Evolutionary conservation across 2,797 vertebrate species (phyloP).

Genomic region (Cephalopachus bancanus): DNA sequence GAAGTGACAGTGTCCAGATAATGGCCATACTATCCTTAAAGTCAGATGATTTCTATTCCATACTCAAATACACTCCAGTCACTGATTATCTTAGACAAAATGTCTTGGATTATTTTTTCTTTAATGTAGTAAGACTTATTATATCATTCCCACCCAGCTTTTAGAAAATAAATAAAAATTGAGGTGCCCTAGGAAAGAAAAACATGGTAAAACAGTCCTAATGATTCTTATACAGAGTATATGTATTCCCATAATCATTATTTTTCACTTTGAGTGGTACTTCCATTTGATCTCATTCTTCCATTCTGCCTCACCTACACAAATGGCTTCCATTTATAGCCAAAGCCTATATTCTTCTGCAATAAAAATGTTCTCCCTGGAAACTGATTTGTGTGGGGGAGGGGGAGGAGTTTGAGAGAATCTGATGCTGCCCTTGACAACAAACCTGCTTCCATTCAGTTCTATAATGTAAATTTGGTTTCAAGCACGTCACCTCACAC

Average conservation of each 20-base stretch:
- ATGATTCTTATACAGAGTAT: background rate
- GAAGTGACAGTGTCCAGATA: background rate
- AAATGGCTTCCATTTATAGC: background rate
- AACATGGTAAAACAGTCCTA: background rate
- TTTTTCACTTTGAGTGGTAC: background rate
- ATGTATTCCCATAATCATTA: background rate
- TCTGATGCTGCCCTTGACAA: background rate
- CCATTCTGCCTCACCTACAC: background rate
- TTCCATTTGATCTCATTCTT: background rate
- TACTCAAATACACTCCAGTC: background rate
- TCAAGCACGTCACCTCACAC: constrained; percentile 22
- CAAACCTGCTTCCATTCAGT: constrained; percentile 45
- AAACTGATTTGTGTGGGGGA: background rate
- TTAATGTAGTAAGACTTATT: background rate
- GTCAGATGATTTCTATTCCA: background rate
- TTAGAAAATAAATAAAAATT: constrained; percentile 16
- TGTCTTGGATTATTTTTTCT: constrained; percentile 21
- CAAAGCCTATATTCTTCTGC: background rate
- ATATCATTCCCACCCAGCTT: background rate
- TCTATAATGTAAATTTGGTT: constrained; percentile 42
- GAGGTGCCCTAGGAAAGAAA: background rate
- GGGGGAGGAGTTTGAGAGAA: background rate
- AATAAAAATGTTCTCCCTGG: constrained; percentile 24
- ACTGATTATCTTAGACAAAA: constrained; percentile 7
- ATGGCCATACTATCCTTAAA: background rate